Conservation (phyloP, 1,140 invertebrate genomes). For the Aporrectodea caliginosa region DNA sequence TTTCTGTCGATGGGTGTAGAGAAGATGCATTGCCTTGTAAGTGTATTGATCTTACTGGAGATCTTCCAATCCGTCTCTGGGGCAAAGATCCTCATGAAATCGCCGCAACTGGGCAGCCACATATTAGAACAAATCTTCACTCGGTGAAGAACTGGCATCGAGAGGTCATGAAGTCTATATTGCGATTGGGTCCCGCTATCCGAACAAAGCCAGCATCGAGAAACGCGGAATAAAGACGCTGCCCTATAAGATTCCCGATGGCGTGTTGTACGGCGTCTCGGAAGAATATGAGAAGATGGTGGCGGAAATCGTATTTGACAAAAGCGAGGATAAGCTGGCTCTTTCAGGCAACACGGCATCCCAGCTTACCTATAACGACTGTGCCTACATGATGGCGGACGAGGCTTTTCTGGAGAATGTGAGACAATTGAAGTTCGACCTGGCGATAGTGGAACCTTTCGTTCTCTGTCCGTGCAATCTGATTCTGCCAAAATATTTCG, state of each 20-base stretch:
- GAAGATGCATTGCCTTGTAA: neutral
- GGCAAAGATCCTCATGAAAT: neutral
- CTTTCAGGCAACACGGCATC: neutral
- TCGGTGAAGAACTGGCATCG: neutral
- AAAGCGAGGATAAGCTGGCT: neutral
- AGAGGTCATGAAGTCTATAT: slow-evolving; percentile 1
- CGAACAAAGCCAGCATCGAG: neutral
- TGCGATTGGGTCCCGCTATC: neutral
- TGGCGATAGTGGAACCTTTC: slow-evolving; percentile 11
- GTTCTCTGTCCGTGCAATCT: neutral
- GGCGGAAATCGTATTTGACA: neutral
- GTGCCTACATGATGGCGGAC: neutral
- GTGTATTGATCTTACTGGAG: neutral
- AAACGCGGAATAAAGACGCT: neutral
- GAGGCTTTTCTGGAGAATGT: neutral
- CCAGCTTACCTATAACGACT: neutral
- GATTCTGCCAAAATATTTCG: slow-evolving; percentile 8
- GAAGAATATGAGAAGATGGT: neutral
- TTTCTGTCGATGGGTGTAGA: neutral
- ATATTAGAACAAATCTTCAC: neutral
- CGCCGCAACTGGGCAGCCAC: slow-evolving; percentile 1
- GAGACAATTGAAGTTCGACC: neutral
- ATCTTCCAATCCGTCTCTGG: neutral
- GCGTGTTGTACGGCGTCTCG: neutral
- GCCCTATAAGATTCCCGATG: neutral